Evolutionary conservation across 2,797 vertebrate species (phyloP).

Genomic region (Arnoldichthys spilopterus): DNA sequence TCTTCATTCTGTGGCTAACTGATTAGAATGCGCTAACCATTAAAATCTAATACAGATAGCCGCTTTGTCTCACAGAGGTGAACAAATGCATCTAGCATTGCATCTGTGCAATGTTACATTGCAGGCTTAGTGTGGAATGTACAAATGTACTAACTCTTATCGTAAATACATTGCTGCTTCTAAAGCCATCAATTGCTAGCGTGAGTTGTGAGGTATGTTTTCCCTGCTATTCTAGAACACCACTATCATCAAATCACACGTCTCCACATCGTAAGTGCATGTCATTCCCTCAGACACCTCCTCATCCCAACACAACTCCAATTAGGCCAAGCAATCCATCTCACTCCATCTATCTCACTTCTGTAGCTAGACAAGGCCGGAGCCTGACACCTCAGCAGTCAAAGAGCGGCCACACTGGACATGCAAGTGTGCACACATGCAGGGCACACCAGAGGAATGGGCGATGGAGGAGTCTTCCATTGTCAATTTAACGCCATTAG

Average conservation of each 20-base stretch:
- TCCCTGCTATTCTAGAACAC: conserved; percentile 4
- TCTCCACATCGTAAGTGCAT: conserved; percentile 7
- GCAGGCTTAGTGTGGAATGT: neutral
- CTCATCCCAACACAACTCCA: conserved; percentile 40
- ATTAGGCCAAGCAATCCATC: conserved; percentile 42
- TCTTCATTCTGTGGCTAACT: conserved; percentile 25
- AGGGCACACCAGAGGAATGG: conserved; percentile 29
- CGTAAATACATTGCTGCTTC: neutral
- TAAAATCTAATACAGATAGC: neutral
- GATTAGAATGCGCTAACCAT: conserved; percentile 36
- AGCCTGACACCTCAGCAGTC: conserved; percentile 15
- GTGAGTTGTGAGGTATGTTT: neutral
- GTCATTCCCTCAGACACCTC: conserved; percentile 43
- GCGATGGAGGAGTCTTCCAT: conserved; percentile 38
- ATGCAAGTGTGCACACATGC: conserved; percentile 14
- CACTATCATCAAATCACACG: conserved; percentile 3
- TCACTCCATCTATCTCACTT: conserved; percentile 39
- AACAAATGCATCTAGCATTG: neutral
- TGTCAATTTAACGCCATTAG: conserved; percentile 56
- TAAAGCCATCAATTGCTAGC: neutral
- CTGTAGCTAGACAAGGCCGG: conserved; percentile 32
- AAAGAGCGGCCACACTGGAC: neutral
- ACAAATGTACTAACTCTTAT: neutral
- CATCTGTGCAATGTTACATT: neutral
- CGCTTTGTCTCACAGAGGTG: neutral